Conservation (phyloP, 2,888 invertebrate genomes). For the Taenaris catops region DNA sequence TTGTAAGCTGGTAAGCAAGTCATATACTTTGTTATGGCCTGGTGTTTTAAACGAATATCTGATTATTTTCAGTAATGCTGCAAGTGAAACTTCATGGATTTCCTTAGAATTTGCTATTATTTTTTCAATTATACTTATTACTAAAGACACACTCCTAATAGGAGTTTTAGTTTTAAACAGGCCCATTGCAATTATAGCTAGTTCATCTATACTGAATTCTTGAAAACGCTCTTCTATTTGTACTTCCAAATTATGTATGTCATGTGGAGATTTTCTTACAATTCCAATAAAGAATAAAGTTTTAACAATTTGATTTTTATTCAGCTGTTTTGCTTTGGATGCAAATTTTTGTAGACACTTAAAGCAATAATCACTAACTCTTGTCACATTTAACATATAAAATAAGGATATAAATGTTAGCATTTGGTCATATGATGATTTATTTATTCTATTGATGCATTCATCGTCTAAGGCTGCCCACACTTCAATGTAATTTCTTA, state of each 20-base stretch:
- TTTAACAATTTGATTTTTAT: conserved; percentile 82
- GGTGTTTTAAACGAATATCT: conserved; percentile 77
- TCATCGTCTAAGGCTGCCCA: conserved; percentile 85
- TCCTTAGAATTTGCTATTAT: conserved; percentile 67
- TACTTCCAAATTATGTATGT: conserved; percentile 84
- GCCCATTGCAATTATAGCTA: conserved; percentile 86
- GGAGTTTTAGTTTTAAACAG: conserved; percentile 88
- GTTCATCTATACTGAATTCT: conserved; percentile 81
- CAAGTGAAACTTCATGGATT: conserved; percentile 83
- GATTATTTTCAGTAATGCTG: conserved; percentile 82
- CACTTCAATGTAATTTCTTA: conserved; percentile 81
- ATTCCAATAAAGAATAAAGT: conserved; percentile 84
- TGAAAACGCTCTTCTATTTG: conserved; percentile 71
- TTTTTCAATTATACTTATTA: conserved; percentile 71
- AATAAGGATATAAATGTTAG: conserved; percentile 82
- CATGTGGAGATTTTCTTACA: conserved; percentile 72
- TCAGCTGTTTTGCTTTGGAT: conserved; percentile 78
- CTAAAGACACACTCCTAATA: conserved; percentile 71
- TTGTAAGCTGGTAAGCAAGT: conserved; percentile 74
- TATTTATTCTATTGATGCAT: conserved; percentile 63
- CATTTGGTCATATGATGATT: conserved; percentile 75
- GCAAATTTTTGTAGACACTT: conserved; percentile 75
- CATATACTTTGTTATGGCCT: conserved; percentile 59
- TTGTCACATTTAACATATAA: conserved; percentile 79
- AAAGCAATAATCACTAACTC: conserved; percentile 76